A percentile compares a stretch with the other conserved stretches of the same genome.
Evolutionary conservation across 2,113 vertebrate species (phyloP).

Genomic region (Tretioscincus oriximinensis): DNA sequence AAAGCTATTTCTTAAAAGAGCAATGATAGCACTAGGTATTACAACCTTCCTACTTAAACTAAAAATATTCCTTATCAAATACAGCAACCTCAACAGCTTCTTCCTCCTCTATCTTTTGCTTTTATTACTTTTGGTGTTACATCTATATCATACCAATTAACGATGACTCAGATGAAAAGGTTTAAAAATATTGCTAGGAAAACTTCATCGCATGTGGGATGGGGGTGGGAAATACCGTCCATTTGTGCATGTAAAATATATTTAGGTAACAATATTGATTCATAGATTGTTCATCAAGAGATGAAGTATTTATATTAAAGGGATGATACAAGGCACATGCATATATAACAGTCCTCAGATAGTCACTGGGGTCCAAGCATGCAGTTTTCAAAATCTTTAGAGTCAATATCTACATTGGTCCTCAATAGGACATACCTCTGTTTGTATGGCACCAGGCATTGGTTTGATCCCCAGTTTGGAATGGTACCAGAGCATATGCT

Average conservation of each 20-base stretch:
- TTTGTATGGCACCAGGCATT: too few relatives aligned
- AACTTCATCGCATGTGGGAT: slow-evolving; percentile 35
- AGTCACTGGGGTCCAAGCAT: too few relatives aligned
- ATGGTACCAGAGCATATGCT: too few relatives aligned
- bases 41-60: slow-evolving; percentile 50
- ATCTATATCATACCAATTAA: slow-evolving; percentile 58
- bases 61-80: slow-evolving; percentile 56
- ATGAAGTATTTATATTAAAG: slow-evolving; percentile 53
- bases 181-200: slow-evolving; percentile 62
- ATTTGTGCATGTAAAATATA: slow-evolving; percentile 32
- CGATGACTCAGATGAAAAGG: slow-evolving; percentile 52
- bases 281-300: slow-evolving; percentile 55
- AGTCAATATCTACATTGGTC: too few relatives aligned
- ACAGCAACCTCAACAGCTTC: slow-evolving; percentile 22
- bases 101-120: slow-evolving; percentile 25
- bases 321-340: slow-evolving; percentile 13
- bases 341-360: neutral
- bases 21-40: slow-evolving; percentile 54
- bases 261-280: slow-evolving; percentile 54
- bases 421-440: too few relatives aligned
- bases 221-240: slow-evolving; percentile 47
- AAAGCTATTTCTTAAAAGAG: slow-evolving; percentile 63
- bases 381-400: too few relatives aligned
- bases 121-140: slow-evolving; percentile 49
- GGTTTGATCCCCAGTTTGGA: too few relatives aligned